Evolutionary conservation across 1,140 invertebrate genomes (phyloP).

Genomic region (Battus philenor): DNA sequence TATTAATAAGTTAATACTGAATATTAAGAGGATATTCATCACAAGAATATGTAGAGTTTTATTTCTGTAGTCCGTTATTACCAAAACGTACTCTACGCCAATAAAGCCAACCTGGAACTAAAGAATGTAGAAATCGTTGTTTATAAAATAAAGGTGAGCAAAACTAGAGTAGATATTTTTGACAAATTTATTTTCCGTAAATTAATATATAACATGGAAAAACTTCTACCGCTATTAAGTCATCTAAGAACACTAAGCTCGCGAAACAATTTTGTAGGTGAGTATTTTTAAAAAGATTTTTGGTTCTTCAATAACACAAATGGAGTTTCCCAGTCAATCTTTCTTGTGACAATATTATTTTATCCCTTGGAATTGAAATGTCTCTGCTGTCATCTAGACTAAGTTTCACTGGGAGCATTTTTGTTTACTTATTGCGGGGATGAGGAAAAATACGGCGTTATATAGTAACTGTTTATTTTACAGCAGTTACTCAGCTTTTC

Average conservation of each 20-base stretch:
- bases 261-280: slow-evolving; percentile 4
- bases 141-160: not conserved
- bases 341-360: slow-evolving; percentile 57
- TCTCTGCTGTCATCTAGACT: slow-evolving; percentile 41
- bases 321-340: slow-evolving; percentile 44
- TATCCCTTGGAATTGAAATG: slow-evolving; percentile 43
- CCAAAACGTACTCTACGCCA: not conserved
- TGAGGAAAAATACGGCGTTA: slow-evolving; percentile 27
- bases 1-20: not conserved
- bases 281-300: slow-evolving; percentile 30
- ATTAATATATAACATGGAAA: not conserved
- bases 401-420: slow-evolving; percentile 41
- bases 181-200: not conserved
- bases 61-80: too few relatives aligned
- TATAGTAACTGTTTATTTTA: slow-evolving; percentile 19
- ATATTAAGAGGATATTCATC: not conserved
- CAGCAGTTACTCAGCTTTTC: not conserved
- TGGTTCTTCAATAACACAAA: slow-evolving; percentile 54
- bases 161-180: not conserved
- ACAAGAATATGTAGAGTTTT: not conserved
- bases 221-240: not conserved
- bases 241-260: too few relatives aligned
- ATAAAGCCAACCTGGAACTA: not conserved
- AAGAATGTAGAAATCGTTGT: not conserved
- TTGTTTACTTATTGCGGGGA: slow-evolving; percentile 40